phyloP scores from a whole-genome alignment of 1,140 invertebrate genomes.

The Papilio dardanus region DNA sequence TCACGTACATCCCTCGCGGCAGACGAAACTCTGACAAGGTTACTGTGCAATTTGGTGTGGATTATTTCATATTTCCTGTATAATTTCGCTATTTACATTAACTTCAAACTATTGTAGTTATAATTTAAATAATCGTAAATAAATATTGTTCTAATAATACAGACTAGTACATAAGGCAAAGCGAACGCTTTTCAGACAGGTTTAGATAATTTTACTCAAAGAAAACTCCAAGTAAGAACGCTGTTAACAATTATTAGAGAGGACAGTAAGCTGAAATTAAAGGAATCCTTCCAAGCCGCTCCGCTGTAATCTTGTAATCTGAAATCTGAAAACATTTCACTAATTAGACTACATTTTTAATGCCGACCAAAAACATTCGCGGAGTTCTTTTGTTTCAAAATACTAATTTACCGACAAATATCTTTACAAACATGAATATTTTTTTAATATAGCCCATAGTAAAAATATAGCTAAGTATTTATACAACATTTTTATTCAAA shows the following conservation, averaged over 20 bases:
- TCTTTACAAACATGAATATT: not conserved
- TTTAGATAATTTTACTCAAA: slow-evolving; percentile 6
- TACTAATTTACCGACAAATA: not conserved
- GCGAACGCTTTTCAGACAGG: slow-evolving; percentile 40
- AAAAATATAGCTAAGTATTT: not conserved
- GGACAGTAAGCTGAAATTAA: slow-evolving; percentile 61
- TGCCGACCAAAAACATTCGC: slow-evolving; percentile 11
- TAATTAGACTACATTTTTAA: slow-evolving; percentile 54
- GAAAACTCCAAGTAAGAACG: slow-evolving; percentile 44
- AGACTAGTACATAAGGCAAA: slow-evolving; percentile 8
- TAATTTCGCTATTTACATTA: not conserved
- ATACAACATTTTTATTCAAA: not conserved
- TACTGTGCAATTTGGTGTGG: not conserved
- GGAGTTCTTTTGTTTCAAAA: not conserved
- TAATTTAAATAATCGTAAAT: not conserved
- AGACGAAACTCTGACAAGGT: not conserved
- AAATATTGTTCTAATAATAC: not conserved
- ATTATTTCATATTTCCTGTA: not conserved
- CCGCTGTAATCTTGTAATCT: slow-evolving; percentile 78
- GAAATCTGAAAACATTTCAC: slow-evolving; percentile 74
- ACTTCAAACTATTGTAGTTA: not conserved
- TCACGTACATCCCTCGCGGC: slow-evolving; percentile 15
- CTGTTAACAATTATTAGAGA: slow-evolving; percentile 58
- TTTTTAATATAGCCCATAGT: not conserved
- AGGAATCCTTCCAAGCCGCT: slow-evolving; percentile 54